Evolutionary conservation across 23 tunicate genomes (phyloP).

Genomic region (Styela clava): DNA sequence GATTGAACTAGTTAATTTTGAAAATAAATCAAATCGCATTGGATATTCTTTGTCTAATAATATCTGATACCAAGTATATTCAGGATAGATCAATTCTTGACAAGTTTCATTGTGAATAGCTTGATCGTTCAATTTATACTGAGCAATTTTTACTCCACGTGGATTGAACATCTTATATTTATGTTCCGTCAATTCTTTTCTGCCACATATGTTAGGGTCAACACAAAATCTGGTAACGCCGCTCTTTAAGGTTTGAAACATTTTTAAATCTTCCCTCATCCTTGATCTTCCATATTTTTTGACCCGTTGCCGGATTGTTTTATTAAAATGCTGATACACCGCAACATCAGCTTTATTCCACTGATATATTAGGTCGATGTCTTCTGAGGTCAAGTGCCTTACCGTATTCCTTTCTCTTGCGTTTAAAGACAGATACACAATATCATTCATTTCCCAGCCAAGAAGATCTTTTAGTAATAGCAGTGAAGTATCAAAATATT

Average conservation of each 20-base stretch:
- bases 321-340: constrained; percentile 43
- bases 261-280: constrained; percentile 36
- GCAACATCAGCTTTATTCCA: constrained; percentile 67
- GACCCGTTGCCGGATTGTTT: constrained; percentile 64
- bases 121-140: constrained; percentile 34
- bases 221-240: too few relatives aligned
- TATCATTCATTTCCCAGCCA: constrained; percentile 41
- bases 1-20: too few relatives aligned
- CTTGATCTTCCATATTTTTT: constrained; percentile 39
- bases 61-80: constrained; percentile 41
- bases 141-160: constrained; percentile 44
- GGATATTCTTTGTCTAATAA: too few relatives aligned
- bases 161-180: constrained; percentile 36
- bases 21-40: too few relatives aligned
- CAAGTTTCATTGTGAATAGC: constrained; percentile 27
- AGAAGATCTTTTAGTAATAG: constrained; percentile 50
- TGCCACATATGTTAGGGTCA: constrained; percentile 24
- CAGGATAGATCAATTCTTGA: constrained; percentile 35
- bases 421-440: constrained; percentile 35
- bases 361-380: constrained; percentile 4
- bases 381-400: not conserved
- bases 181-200: constrained; percentile 15
- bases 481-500: constrained; percentile 56
- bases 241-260: constrained; percentile 24
- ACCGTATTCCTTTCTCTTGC: not conserved